A percentile compares a stretch with the other conserved stretches of the same genome.
These are phyloP conservation scores for Characodon lateralis DNA, from an alignment of 2,797 vertebrate species.

Conservation along the genomic window DNA sequence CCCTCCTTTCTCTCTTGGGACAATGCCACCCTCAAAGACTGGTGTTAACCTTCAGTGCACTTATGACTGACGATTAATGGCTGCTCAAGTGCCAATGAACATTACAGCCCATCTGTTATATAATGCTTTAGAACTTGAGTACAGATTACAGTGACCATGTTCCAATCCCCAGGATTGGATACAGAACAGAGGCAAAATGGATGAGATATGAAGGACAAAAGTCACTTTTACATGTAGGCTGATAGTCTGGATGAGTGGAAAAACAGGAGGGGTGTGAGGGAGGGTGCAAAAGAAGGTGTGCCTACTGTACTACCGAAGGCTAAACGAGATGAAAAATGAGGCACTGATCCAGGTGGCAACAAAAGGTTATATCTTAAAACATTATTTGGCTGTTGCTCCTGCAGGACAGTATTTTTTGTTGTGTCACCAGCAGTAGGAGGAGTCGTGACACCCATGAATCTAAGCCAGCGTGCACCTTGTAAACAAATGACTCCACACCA, in stretches of 20 bases:
- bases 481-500: constrained; percentile 40
- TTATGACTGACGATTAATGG: constrained; percentile 65
- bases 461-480: constrained; percentile 27
- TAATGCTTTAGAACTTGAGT: constrained; percentile 51
- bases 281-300: constrained; percentile 11
- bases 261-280: constrained; percentile 11
- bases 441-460: constrained; percentile 45
- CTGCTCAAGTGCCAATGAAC: constrained; percentile 61
- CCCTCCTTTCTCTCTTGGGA: constrained; percentile 42
- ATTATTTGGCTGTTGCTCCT: constrained; percentile 31
- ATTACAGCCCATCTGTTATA: constrained; percentile 72
- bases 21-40: constrained; percentile 61
- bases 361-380: constrained; percentile 39
- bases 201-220: constrained; percentile 57
- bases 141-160: constrained; percentile 68
- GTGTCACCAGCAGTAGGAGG: constrained; percentile 37
- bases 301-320: constrained; percentile 33
- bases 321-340: constrained; percentile 36
- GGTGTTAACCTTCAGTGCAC: constrained; percentile 71
- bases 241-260: constrained; percentile 35
- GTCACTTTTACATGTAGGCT: constrained; percentile 48
- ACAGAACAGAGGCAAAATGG: constrained; percentile 60
- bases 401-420: constrained; percentile 42
- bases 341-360: constrained; percentile 53
- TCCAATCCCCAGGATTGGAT: constrained; percentile 56